These are phyloP conservation scores for Griposia aprilina DNA, from an alignment of 2,888 invertebrate species.

Conservation along the genomic window DNA sequence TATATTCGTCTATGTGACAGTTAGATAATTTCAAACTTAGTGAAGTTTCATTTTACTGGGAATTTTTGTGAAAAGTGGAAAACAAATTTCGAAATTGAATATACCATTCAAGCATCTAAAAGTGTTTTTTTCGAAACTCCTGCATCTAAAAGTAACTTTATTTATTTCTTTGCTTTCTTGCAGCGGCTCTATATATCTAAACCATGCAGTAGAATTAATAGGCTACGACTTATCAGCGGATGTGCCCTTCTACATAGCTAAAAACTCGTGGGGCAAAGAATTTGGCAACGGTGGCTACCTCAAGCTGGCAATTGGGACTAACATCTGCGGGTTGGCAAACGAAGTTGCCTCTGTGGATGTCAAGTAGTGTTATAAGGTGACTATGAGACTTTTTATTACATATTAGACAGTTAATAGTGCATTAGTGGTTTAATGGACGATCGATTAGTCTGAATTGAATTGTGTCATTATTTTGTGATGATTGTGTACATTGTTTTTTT, in stretches of 20 bases:
- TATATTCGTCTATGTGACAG: no score
- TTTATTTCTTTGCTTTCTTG: conserved; percentile 52
- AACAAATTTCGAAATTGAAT: no score
- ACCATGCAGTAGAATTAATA: conserved; percentile 96
- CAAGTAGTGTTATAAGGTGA: conserved; percentile 37
- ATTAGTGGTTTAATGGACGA: neutral
- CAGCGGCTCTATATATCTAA: conserved; percentile 91
- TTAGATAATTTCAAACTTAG: no score
- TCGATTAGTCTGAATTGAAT: neutral
- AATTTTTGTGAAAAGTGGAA: no score
- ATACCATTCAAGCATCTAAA: neutral
- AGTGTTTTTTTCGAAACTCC: neutral
- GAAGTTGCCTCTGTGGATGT: conserved; percentile 92
- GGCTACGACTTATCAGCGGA: conserved; percentile 94
- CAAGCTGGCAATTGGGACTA: conserved; percentile 93
- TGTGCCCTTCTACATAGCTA: conserved; percentile 95
- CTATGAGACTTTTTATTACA: neutral
- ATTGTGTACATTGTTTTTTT: neutral
- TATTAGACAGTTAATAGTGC: neutral
- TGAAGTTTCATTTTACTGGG: no score
- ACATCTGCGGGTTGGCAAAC: conserved; percentile 94
- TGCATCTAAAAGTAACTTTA: neutral
- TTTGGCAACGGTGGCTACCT: conserved; percentile 95
- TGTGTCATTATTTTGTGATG: neutral
- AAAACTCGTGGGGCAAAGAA: conserved; percentile 95